Percentiles rank a stretch among this genome's conserved stretches.
Conservation (phyloP, 2,888 invertebrate species). For the Hyppa rectilinea region DNA sequence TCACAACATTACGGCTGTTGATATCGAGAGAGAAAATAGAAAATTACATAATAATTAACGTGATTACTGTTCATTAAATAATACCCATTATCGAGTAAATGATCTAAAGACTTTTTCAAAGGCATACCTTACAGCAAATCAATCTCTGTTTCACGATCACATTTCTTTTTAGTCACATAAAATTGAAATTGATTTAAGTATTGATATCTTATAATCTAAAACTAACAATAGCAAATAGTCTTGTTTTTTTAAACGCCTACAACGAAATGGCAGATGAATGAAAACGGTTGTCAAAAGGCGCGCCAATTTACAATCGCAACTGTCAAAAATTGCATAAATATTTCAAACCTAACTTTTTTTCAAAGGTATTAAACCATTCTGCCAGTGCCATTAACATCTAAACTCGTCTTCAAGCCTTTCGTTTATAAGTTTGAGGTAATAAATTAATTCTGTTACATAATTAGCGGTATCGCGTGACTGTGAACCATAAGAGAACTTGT, state of each 20-base stretch:
- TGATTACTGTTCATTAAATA: constrained; percentile 28
- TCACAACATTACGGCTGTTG: constrained; percentile 69
- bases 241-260: not conserved
- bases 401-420: constrained; percentile 55
- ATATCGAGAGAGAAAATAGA: constrained; percentile 79
- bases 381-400: constrained; percentile 55
- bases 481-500: constrained; percentile 84
- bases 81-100: constrained; percentile 3
- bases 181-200: not conserved
- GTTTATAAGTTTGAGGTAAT: constrained; percentile 70
- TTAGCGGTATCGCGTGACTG: constrained; percentile 87
- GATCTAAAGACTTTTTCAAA: not conserved
- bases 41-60: constrained; percentile 46
- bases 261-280: not conserved
- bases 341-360: constrained; percentile 28
- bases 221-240: not conserved
- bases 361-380: constrained; percentile 33
- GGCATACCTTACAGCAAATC: not conserved
- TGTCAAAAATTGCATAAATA: constrained; percentile 25
- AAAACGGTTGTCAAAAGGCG: constrained; percentile 20
- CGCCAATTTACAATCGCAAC: constrained; percentile 19
- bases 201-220: not conserved
- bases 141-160: not conserved
- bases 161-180: not conserved
- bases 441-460: constrained; percentile 86